Conservation (phyloP, 2,888 invertebrate species). For the Pherbina coryleti region DNA sequence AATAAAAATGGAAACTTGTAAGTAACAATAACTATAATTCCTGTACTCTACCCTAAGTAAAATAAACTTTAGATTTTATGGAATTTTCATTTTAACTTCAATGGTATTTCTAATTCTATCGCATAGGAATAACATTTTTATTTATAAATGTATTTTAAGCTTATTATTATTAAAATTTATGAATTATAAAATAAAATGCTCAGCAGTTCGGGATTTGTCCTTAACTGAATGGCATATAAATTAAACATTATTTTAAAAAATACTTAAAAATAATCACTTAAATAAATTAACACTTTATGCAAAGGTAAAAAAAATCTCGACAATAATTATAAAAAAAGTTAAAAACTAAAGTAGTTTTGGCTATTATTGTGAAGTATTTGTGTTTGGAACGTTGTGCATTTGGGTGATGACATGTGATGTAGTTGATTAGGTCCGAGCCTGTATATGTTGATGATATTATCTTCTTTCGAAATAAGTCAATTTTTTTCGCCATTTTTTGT, state of each 20-base stretch:
- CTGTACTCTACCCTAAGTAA: not conserved
- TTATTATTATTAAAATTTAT: not conserved
- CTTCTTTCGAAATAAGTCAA: no score
- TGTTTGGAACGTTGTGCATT: not conserved
- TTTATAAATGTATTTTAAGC: not conserved
- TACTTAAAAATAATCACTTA: not conserved
- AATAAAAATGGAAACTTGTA: no score
- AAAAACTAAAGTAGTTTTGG: no score
- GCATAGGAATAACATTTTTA: not conserved
- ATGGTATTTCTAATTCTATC: not conserved
- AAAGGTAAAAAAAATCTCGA: not conserved
- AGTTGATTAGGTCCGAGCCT: no score
- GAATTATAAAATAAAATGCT: not conserved
- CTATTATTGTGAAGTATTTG: not conserved
- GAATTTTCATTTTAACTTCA: not conserved
- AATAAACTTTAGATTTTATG: not conserved
- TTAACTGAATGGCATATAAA: not conserved
- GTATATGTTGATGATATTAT: no score
- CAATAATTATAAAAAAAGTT: not conserved
- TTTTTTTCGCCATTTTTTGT: not conserved
- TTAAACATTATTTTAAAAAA: no score
- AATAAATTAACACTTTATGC: not conserved
- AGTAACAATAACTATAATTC: no score
- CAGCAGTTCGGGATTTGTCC: not conserved
- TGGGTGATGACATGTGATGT: no score